Evolutionary conservation across 2,797 vertebrate genomes (phyloP).

Genomic region (Myotis findleyi): DNA sequence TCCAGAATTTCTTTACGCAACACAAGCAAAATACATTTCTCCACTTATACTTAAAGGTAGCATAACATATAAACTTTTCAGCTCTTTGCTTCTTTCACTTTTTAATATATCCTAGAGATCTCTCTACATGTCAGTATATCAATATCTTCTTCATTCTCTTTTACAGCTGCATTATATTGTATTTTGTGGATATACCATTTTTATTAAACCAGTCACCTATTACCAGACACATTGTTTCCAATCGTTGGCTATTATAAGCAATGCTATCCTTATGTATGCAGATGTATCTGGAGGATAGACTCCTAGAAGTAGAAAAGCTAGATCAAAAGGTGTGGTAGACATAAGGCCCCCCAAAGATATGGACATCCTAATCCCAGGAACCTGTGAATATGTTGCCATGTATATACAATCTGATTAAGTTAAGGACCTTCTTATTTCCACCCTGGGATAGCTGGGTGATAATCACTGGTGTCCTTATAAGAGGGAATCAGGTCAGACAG

Average conservation of each 20-base stretch:
- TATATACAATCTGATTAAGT: not conserved
- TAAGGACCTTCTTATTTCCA: not conserved
- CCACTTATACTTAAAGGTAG: not conserved
- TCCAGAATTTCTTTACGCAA: not conserved
- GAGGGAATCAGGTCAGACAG: not conserved
- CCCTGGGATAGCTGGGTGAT: not conserved
- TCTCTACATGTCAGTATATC: not conserved
- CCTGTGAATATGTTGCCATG: not conserved
- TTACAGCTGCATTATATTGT: not conserved
- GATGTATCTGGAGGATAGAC: not conserved
- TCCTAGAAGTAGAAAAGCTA: not conserved
- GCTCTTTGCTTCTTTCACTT: not conserved
- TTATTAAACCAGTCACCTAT: slow-evolving; percentile 20
- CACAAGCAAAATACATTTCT: not conserved
- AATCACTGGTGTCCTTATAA: not conserved
- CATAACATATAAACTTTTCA: not conserved
- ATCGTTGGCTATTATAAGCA: not conserved
- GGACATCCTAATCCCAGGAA: not conserved
- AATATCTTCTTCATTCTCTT: not conserved
- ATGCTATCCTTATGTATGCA: not conserved
- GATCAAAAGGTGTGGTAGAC: not conserved
- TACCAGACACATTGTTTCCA: not conserved
- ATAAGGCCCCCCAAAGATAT: not conserved
- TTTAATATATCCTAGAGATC: not conserved
- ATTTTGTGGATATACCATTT: not conserved